Conservation (phyloP, 1,140 invertebrate species). For the Caenorhabditis briggsae region DNA sequence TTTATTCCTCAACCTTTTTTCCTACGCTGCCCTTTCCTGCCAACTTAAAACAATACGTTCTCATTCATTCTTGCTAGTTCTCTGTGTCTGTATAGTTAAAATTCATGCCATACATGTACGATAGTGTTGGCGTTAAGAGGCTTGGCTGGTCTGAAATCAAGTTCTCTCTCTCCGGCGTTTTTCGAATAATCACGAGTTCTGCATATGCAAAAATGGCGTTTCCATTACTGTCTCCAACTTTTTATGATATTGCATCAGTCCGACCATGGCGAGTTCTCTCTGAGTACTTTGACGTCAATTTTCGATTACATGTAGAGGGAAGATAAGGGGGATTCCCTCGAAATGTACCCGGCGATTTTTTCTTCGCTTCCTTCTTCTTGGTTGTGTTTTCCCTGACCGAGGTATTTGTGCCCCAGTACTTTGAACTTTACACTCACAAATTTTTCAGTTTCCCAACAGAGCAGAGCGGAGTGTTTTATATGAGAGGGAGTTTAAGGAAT, state of each 20-base stretch:
- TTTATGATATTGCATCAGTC: conserved; percentile 52
- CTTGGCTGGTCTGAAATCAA: neutral
- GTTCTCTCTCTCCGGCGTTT: neutral
- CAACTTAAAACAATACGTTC: neutral
- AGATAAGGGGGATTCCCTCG: conserved; percentile 51
- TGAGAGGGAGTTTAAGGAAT: neutral
- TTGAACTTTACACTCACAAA: conserved; percentile 30
- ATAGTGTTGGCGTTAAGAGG: neutral
- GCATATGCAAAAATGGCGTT: conserved; percentile 40
- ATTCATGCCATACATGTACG: neutral
- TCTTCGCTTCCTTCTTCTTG: conserved; percentile 7
- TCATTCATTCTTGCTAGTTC: conserved; percentile 30
- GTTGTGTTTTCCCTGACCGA: neutral
- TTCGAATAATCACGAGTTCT: neutral
- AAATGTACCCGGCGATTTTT: conserved; percentile 20
- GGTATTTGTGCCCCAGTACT: neutral
- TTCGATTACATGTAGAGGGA: neutral
- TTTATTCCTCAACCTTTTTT: neutral
- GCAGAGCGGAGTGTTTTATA: neutral
- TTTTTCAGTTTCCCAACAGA: neutral
- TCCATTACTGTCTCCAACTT: conserved; percentile 7
- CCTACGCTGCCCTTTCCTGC: neutral
- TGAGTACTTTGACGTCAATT: conserved; percentile 19
- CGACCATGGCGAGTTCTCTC: neutral
- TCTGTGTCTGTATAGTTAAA: conserved; percentile 19